Conservation (phyloP, 1,140 invertebrate species). For the Laupala kohalensis region DNA sequence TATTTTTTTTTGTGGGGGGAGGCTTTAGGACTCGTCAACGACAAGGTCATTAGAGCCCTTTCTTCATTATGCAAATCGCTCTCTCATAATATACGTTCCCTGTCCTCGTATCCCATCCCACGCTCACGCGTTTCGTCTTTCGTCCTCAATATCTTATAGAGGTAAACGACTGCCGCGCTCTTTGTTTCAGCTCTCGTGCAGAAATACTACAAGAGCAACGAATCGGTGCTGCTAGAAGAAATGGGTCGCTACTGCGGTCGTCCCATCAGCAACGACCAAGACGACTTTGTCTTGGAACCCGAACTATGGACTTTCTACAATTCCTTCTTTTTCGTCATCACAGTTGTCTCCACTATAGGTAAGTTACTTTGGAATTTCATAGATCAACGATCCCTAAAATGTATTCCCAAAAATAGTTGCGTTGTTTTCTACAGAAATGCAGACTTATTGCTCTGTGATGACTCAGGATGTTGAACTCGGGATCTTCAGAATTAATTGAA, state of each 20-base stretch:
- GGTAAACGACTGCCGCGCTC: too few species aligned
- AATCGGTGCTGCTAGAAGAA: conserved; percentile 39
- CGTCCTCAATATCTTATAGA: background rate
- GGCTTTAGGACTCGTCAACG: too few species aligned
- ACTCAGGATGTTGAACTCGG: too few species aligned
- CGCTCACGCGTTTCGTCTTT: background rate
- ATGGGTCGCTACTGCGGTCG: conserved; percentile 55
- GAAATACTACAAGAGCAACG: conserved; percentile 40
- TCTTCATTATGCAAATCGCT: too few species aligned
- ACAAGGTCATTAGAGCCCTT: too few species aligned
- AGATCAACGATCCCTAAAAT: too few species aligned
- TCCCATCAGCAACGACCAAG: conserved; percentile 36
- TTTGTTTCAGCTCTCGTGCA: conserved; percentile 42
- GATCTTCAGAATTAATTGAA: too few species aligned
- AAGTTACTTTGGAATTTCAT: too few species aligned
- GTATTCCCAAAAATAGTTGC: too few species aligned
- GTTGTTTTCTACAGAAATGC: too few species aligned
- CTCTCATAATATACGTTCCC: background rate
- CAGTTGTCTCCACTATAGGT: conserved; percentile 90
- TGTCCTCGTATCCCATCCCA: background rate
- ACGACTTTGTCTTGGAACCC: conserved; percentile 30
- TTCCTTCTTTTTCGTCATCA: conserved; percentile 87
- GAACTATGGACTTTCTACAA: conserved; percentile 83
- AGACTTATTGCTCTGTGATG: too few species aligned
- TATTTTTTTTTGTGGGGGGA: too few species aligned